Base-by-base conservation (phyloP, 2,888 invertebrate species). In the Eulithis prunata region DNA sequence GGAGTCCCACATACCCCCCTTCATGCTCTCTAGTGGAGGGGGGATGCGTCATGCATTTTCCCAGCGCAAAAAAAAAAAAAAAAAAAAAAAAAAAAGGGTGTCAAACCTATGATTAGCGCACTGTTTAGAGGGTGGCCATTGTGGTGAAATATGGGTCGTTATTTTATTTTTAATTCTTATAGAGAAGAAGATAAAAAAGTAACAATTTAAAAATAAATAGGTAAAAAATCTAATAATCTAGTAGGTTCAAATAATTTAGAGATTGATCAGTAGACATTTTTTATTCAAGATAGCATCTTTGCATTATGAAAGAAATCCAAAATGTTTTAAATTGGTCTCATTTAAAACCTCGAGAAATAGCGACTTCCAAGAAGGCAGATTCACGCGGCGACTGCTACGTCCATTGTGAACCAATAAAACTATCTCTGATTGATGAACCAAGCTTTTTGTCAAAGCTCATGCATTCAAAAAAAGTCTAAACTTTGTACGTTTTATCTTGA, bases 361-460 rank as follows among this genome's bases (percentile, higher is more conserved):
- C 82, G 77, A 64, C 68, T 93, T 93, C 92, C 74, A 75, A 89
- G 91, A 93, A 83, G 74, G 80, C 80, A 86, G 88, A 89, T 89
- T 84, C 85, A 84, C 79, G 81, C 78, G 71, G 76, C 80, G 88
- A 88, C 88, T 82, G 86, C 87, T 72, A 80, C 84, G 80, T 76
- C 89, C 74, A 89, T 91, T 90, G 90, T 91, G 81, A 82, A 78
- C 87, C 87, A 89, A 90, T 91, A 89, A 91, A 87, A 87, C 82
- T 85, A 81, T 86, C 82, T 80, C 90, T 91, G 93, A 93, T 93
- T 91, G 91, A 93, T 93, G 91, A 87, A 90, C 81, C 85, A 71
- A 73, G 74, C 85, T 91, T 92, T 92, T 90, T 84, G 78, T 83
- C 83, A 84, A 87, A 84, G 79, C 85, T 85, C 83, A 81, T 81